phyloP scores from a whole-genome alignment of 2,888 invertebrate genomes.

The Tipula vernalis region DNA sequence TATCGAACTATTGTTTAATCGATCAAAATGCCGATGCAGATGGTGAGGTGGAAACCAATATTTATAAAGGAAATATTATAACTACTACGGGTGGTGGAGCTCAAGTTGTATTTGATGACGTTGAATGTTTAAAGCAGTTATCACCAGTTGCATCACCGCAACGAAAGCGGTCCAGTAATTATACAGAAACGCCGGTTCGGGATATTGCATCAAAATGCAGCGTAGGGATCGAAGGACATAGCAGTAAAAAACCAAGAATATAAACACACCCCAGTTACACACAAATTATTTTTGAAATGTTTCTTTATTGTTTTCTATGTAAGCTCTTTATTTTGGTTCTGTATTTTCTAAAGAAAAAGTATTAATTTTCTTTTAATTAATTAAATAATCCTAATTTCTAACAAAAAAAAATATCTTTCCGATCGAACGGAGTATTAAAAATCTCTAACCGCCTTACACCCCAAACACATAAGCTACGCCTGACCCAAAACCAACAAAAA shows the following conservation, averaged over 20 bases:
- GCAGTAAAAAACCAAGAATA: conserved; percentile 30
- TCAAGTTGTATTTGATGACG: conserved; percentile 88
- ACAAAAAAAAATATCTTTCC: not conserved
- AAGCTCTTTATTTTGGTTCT: not conserved
- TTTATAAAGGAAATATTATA: conserved; percentile 87
- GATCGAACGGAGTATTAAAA: too few relatives aligned
- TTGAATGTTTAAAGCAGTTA: conserved; percentile 75
- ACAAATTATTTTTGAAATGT: not conserved
- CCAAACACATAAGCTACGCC: too few relatives aligned
- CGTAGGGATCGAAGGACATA: conserved; percentile 34
- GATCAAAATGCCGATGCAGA: conserved; percentile 86
- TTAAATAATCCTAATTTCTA: not conserved
- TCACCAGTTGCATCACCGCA: conserved; percentile 50
- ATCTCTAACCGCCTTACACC: too few relatives aligned
- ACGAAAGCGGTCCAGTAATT: conserved; percentile 32
- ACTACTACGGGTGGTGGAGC: conserved; percentile 92
- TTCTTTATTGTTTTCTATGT: not conserved
- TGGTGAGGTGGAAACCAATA: conserved; percentile 84
- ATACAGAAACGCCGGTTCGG: conserved; percentile 17
- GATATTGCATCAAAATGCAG: conserved; percentile 32
- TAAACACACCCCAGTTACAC: not conserved
- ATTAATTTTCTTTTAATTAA: not conserved
- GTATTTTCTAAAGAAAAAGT: not conserved
- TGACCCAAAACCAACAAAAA: too few relatives aligned
- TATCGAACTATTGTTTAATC: conserved; percentile 81